Conservation (phyloP, 2,113 vertebrate genomes). For the Ammodytes dubius region DNA sequence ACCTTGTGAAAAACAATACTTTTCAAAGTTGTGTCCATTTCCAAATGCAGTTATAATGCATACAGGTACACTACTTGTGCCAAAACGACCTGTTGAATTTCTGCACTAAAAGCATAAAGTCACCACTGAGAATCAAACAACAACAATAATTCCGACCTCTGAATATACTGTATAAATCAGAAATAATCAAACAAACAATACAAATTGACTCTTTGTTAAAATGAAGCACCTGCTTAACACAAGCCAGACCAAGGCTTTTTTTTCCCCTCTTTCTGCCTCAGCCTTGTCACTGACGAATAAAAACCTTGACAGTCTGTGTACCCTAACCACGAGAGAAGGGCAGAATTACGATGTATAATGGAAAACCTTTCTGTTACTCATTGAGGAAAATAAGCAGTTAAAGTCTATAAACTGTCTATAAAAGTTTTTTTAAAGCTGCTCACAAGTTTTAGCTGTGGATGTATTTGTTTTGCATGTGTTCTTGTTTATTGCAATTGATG, state of each 20-base stretch:
- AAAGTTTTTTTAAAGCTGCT: slow-evolving; percentile 24
- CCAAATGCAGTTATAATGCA: background rate
- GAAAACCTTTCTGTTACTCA: slow-evolving; percentile 74
- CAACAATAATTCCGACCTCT: slow-evolving; percentile 52
- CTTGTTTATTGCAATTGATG: slow-evolving; percentile 7
- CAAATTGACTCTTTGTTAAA: slow-evolving; percentile 65
- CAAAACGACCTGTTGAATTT: background rate
- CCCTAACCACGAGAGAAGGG: slow-evolving; percentile 55
- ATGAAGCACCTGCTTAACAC: slow-evolving; percentile 65
- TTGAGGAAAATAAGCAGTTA: slow-evolving; percentile 39
- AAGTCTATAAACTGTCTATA: slow-evolving; percentile 28
- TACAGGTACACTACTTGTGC: background rate
- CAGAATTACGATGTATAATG: slow-evolving; percentile 70
- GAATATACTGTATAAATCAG: slow-evolving; percentile 29
- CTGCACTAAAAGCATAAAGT: slow-evolving; percentile 50
- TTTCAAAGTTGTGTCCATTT: slow-evolving; percentile 28
- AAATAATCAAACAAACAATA: slow-evolving; percentile 60
- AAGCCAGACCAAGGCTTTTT: slow-evolving; percentile 43
- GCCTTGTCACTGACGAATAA: slow-evolving; percentile 72
- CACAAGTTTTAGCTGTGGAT: slow-evolving; percentile 21
- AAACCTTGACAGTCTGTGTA: slow-evolving; percentile 72
- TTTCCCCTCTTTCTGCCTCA: slow-evolving; percentile 46
- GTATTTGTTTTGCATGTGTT: slow-evolving; percentile 6
- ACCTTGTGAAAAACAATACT: slow-evolving; percentile 35
- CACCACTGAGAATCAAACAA: slow-evolving; percentile 34